Percentiles rank a stretch among this genome's conserved stretches.
These are phyloP conservation scores for Trichogramma pretiosum DNA, from an alignment of 1,140 invertebrate genomes.

Conservation along the genomic window DNA sequence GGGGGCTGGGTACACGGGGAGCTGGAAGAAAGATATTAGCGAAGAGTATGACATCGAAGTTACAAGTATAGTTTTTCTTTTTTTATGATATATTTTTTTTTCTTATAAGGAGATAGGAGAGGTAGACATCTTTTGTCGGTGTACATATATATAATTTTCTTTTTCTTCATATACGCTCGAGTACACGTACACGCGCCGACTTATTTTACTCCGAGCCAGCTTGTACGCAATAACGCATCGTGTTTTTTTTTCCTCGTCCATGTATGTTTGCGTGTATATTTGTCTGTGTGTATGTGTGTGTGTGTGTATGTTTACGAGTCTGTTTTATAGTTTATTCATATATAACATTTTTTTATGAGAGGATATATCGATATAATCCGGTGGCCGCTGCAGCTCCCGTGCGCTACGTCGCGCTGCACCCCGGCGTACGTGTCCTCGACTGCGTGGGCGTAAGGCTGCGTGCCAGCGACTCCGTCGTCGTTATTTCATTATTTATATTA, in stretches of 20 bases:
- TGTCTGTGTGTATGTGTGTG: constrained; percentile 2
- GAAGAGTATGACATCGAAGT: too few relatives aligned
- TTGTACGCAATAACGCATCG: too few relatives aligned
- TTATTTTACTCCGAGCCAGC: neutral
- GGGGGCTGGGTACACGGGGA: too few relatives aligned
- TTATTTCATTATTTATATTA: too few relatives aligned
- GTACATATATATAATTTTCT: constrained; percentile 7
- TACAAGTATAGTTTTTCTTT: too few relatives aligned
- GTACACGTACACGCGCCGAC: neutral
- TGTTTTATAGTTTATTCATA: neutral
- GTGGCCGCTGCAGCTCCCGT: neutral
- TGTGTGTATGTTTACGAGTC: neutral
- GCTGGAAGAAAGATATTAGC: too few relatives aligned
- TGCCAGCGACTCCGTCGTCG: too few relatives aligned
- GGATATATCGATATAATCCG: neutral
- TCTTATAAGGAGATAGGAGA: too few relatives aligned
- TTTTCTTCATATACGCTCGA: neutral
- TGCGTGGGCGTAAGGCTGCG: neutral
- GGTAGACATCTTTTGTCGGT: too few relatives aligned
- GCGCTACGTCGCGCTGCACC: too few relatives aligned
- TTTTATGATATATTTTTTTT: too few relatives aligned
- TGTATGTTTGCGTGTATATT: constrained; percentile 8
- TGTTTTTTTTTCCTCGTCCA: neutral
- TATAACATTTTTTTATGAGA: neutral
- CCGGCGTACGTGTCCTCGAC: neutral